A percentile compares a stretch with the other conserved stretches of the same genome.
Conservation (phyloP, 2,888 invertebrate species). For the Oscheius sp. region DNA sequence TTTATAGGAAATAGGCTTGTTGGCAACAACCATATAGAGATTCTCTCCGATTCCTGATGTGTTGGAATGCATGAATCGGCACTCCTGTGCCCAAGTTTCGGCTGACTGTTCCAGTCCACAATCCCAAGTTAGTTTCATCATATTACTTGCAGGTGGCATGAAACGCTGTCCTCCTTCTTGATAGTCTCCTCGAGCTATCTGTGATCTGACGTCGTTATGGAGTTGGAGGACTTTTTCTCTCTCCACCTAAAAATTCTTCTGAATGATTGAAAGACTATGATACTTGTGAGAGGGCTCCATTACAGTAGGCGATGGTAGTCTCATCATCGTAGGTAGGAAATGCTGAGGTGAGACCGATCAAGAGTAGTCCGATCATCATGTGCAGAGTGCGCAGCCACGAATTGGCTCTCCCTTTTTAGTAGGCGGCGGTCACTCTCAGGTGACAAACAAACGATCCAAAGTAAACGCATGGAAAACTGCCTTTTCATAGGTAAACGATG, state of each 20-base stretch:
- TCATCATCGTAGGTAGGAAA: background rate
- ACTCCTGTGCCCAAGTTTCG: conserved; percentile 2
- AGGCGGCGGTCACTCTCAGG: conserved; percentile 19
- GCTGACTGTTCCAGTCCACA: conserved; percentile 9
- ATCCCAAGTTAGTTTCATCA: conserved; percentile 25
- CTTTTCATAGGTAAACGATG: background rate
- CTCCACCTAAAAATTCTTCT: background rate
- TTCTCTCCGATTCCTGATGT: conserved; percentile 25
- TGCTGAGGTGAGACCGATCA: background rate
- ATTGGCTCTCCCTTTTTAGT: conserved; percentile 21
- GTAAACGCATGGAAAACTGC: conserved; percentile 23
- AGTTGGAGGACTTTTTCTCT: conserved; percentile 3
- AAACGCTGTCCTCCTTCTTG: conserved; percentile 8
- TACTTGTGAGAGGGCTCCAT: conserved; percentile 6
- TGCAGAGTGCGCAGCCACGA: background rate
- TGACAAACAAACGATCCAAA: conserved; percentile 17
- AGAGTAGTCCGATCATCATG: background rate
- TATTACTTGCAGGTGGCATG: conserved; percentile 25
- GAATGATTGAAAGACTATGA: background rate
- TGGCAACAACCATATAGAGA: conserved; percentile 30
- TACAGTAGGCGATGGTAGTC: background rate
- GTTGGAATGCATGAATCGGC: conserved; percentile 27
- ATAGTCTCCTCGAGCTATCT: conserved; percentile 26
- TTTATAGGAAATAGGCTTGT: background rate
- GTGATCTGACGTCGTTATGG: conserved; percentile 19